Conservation (phyloP, 1,140 invertebrate species). For the Acromyrmex heyeri region DNA sequence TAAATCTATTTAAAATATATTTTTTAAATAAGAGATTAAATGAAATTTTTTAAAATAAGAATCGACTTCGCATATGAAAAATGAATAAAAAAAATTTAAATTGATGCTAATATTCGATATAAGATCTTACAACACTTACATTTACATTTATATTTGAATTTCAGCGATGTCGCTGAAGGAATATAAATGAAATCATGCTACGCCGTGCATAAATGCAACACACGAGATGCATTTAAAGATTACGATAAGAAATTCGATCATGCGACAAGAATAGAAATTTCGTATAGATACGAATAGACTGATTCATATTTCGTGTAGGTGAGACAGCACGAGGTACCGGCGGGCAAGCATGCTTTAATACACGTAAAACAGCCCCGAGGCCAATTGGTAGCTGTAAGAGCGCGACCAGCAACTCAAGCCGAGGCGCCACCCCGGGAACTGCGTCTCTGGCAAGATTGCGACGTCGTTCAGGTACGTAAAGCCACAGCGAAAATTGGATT, state of each 20-base stretch:
- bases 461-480: constrained; percentile 90
- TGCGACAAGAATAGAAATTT: neutral
- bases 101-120: neutral
- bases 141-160: constrained; percentile 20
- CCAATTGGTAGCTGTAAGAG: constrained; percentile 92
- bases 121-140: neutral
- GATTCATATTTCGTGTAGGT: constrained; percentile 75
- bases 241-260: constrained; percentile 1
- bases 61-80: neutral
- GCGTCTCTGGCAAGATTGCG: constrained; percentile 92
- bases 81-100: neutral
- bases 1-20: neutral
- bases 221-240: neutral
- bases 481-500: constrained; percentile 61
- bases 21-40: neutral
- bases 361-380: constrained; percentile 93
- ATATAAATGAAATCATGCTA: constrained; percentile 15
- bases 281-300: neutral
- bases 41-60: neutral
- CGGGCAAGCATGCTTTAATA: constrained; percentile 94
- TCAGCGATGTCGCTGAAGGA: neutral
- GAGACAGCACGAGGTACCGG: constrained; percentile 92
- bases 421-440: constrained; percentile 85
- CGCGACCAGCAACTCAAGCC: constrained; percentile 81
- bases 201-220: neutral